Conservation (phyloP, 2,888 invertebrate genomes). For the Leptinotarsa juncta region DNA sequence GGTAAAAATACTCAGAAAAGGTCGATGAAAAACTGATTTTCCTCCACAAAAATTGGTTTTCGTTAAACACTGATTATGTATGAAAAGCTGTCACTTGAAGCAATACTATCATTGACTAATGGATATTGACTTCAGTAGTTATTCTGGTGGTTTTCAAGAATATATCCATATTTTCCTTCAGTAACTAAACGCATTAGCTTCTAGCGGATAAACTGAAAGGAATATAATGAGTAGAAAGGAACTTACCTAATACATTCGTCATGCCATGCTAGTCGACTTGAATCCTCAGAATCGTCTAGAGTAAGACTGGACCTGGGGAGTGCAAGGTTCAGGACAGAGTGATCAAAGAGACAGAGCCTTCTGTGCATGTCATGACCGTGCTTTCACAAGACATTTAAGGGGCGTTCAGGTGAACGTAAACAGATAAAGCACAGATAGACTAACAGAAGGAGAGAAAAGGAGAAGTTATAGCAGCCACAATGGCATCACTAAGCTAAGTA, state of each 20-base stretch:
- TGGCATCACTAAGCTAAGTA: constrained; percentile 47
- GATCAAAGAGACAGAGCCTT: constrained; percentile 54
- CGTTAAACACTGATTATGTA: no score
- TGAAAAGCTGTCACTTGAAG: background rate
- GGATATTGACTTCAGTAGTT: background rate
- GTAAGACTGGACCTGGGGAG: constrained; percentile 65
- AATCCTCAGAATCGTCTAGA: constrained; percentile 63
- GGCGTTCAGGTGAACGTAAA: constrained; percentile 46
- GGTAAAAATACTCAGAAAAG: no score
- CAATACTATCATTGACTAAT: no score
- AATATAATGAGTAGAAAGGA: constrained; percentile 44
- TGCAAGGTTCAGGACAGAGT: constrained; percentile 64
- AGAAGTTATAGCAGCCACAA: constrained; percentile 47
- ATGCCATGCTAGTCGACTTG: constrained; percentile 71
- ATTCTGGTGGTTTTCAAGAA: background rate
- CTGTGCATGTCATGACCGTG: constrained; percentile 58
- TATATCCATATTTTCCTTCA: constrained; percentile 5
- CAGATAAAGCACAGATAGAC: constrained; percentile 49
- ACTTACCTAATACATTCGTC: constrained; percentile 76
- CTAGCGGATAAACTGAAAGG: background rate
- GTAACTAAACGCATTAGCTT: background rate
- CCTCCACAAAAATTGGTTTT: no score
- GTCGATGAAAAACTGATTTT: no score
- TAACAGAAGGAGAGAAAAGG: constrained; percentile 27
- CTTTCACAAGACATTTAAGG: constrained; percentile 31